phyloP scores from a whole-genome alignment of 2,888 invertebrate genomes.

The Elysia crispata region DNA sequence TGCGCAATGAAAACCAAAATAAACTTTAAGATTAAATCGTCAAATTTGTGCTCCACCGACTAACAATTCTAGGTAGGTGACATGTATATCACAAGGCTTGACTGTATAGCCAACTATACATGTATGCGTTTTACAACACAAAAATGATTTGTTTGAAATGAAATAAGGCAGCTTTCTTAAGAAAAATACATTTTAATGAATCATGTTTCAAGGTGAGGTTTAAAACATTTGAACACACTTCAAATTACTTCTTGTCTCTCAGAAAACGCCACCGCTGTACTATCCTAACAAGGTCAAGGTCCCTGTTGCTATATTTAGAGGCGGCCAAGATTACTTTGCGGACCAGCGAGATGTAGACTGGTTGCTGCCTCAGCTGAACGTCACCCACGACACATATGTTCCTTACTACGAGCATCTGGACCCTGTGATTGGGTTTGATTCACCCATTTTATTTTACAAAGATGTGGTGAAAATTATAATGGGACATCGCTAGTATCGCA shows the following conservation, averaged over 20 bases:
- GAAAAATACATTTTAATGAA: not conserved
- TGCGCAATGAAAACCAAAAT: no score
- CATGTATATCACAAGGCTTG: no score
- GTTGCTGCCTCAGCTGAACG: constrained; percentile 49
- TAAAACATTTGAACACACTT: no score
- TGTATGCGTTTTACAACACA: no score
- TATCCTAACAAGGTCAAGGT: constrained; percentile 65
- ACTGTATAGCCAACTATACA: no score
- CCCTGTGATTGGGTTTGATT: constrained; percentile 78
- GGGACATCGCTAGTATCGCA: no score
- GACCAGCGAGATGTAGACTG: constrained; percentile 77
- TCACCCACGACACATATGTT: constrained; percentile 44
- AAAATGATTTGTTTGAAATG: no score
- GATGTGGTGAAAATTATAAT: constrained; percentile 57
- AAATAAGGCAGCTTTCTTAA: not conserved
- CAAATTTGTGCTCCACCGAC: no score
- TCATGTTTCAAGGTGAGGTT: not conserved
- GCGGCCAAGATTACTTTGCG: constrained; percentile 86
- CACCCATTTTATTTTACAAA: constrained; percentile 72
- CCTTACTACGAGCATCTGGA: constrained; percentile 78
- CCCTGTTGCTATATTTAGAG: constrained; percentile 82
- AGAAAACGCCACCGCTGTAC: constrained; percentile 75
- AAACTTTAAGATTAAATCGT: no score
- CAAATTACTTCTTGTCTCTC: constrained; percentile 11
- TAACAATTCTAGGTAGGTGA: no score